Percentiles rank a stretch among this genome's conserved stretches.
Evolutionary conservation across 2,888 invertebrate genomes (phyloP).

Genomic region (Toxonevra muliebris): DNA sequence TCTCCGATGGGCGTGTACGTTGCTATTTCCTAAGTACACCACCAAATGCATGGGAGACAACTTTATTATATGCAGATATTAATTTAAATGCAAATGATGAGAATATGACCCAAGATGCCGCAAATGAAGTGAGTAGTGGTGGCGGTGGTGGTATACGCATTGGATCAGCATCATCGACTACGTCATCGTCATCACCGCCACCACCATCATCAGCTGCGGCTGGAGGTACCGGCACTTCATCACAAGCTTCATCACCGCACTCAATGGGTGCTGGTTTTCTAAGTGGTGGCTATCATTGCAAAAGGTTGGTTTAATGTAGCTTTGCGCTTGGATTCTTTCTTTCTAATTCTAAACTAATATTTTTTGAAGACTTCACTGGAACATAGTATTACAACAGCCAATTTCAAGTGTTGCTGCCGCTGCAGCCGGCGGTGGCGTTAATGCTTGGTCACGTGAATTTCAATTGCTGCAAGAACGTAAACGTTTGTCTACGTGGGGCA

Average conservation of each 20-base stretch:
- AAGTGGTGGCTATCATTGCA: constrained; percentile 15
- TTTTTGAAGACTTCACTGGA: constrained; percentile 75
- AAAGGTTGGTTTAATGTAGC: constrained; percentile 16
- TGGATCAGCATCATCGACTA: constrained; percentile 16
- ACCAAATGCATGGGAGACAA: constrained; percentile 89
- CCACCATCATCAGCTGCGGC: constrained; percentile 38
- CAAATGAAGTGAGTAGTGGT: constrained; percentile 2
- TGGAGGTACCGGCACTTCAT: constrained; percentile 29
- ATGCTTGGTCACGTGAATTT: constrained; percentile 83
- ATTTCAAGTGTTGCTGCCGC: constrained; percentile 71
- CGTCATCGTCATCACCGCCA: constrained; percentile 23
- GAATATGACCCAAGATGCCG: constrained; percentile 46
- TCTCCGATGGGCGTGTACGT: constrained; percentile 81
- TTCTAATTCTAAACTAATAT: neutral
- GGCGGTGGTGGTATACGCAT: constrained; percentile 18
- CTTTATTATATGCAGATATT: constrained; percentile 87
- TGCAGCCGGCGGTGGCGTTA: constrained; percentile 53
- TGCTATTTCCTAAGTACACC: constrained; percentile 92
- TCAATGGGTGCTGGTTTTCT: constrained; percentile 5
- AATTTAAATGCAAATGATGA: constrained; percentile 66
- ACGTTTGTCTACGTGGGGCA: constrained; percentile 90
- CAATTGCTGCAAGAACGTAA: constrained; percentile 92
- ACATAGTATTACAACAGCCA: constrained; percentile 82
- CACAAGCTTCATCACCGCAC: constrained; percentile 1
- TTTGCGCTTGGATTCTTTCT: neutral